Evolutionary conservation across 2,113 vertebrate genomes (phyloP), one percentile per base, ranked within the genome.

Genomic region (Haliaeetus leucogaster): DNA sequence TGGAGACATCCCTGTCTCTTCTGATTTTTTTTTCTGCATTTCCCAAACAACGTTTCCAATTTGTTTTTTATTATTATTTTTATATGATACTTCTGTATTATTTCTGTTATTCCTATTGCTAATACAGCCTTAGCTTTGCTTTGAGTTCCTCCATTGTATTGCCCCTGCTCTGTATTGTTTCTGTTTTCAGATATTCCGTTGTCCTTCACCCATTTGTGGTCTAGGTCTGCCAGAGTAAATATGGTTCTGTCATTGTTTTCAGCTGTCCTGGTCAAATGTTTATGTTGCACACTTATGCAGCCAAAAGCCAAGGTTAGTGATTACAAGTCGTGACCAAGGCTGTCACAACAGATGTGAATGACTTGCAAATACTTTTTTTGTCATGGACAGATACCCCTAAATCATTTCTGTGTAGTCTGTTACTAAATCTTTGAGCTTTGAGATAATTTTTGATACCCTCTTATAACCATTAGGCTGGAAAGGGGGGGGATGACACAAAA

Each of bases 361-460:
- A 80, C 19, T n/a, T 94, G 45, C 8, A 72, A 61, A 30, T 55
- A 45, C 20, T 8, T 6, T 61, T 74, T 90, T 79, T 40, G 42
- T 78, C 17, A 27, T 6, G 34, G 34, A 30, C 13, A 30, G 20
- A 27, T 68, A 40, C 4, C 13, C 7, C 21, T 76, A 59, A 47
- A 45, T 68, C 0, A 3, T 72, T 92, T 74, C n/a, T 43, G 1
- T 43, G 10, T 55, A 52, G 17, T 7, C 30, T 79, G 47, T 55
- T 88, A 52, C 9, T 61, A 45, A 45, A 61, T 56, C 32, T 62
- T 52, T 26, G 26, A 65, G n/a, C 59, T 90, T 72, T 38, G 42
- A 13, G 4, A 9, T 53, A 0, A 15, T 15, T 82, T 87, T 68
- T 66, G 2, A 27, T 52, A 72, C 1, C 6, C 11, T 78, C 5